Evolutionary conservation across 35 echinoderm and acorn worm genomes (phyloP).

Genomic region (Heliocidaris erythrogramma): DNA sequence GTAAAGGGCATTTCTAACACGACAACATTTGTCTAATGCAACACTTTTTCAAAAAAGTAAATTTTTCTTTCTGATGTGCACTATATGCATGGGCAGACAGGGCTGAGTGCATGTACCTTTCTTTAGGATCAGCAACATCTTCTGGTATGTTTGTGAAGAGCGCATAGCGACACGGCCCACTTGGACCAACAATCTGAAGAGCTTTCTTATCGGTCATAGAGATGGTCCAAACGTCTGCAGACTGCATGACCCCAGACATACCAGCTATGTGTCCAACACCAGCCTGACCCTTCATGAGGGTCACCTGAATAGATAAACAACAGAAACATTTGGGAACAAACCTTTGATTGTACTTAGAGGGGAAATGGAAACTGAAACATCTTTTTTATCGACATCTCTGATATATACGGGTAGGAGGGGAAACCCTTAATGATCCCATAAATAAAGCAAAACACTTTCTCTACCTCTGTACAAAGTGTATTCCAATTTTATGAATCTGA

Average conservation of each 20-base stretch:
- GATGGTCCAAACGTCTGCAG: constrained; percentile 75
- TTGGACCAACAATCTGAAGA: constrained; percentile 71
- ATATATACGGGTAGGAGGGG: too few species aligned
- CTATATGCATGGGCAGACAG: too few species aligned
- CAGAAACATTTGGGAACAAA: not conserved
- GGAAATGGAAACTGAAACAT: not conserved
- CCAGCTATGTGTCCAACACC: constrained; percentile 63
- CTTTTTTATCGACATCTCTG: too few species aligned
- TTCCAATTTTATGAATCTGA: too few species aligned
- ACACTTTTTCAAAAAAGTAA: too few species aligned
- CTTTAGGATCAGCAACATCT: constrained; percentile 32
- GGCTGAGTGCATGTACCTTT: not conserved
- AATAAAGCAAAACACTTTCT: too few species aligned
- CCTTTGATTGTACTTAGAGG: not conserved
- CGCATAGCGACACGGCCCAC: constrained; percentile 65
- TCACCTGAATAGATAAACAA: constrained; percentile 27
- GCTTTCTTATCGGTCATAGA: constrained; percentile 31
- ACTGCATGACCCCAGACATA: constrained; percentile 39
- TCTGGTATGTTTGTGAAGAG: constrained; percentile 78
- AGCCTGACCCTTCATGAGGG: constrained; percentile 43
- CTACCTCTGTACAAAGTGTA: too few species aligned
- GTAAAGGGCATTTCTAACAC: too few species aligned
- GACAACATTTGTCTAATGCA: too few species aligned
- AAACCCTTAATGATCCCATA: too few species aligned
- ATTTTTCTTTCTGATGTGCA: too few species aligned